Evolutionary conservation across 2,888 invertebrate species (phyloP), one percentile per base, ranked within the genome.

Genomic region (Plebejus argus): DNA sequence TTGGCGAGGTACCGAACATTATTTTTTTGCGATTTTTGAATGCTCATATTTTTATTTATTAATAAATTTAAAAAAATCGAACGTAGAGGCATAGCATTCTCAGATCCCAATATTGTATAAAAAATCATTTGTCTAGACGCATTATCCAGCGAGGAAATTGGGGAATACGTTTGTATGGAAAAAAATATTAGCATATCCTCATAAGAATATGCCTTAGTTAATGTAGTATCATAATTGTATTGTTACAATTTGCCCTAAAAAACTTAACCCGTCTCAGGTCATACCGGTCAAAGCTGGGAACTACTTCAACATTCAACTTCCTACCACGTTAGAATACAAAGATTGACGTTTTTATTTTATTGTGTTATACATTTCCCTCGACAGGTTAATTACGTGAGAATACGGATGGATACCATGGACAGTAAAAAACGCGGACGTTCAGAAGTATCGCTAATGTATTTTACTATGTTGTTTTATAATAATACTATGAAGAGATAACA

Each of bases 311-410:
- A 45, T 23, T 20, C 20, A n/a, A 45, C 72, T 74, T 74, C 74
- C 74, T 23, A 74, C 28, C 5, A 20, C 10, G n/a, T 49, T 72
- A 15, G 53, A 74, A 74, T 74, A 53, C 53, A 74, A 74, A 74
- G 74, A 74, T 23, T 53, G 49, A 74, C 28, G 77, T 77, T 77
- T 77, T 77, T 77, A 49, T 72, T 77, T 76, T 58, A 77, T 71
- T 77, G 71, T 58, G 45, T 77, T 77, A 76, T 70, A 77, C 76
- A 77, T 77, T 77, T 77, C 77, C 72, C 58, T 71, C 56, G 5
- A 18, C 71, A 58, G 45, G 72, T 72, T 72, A 77, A 77, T 71
- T 66, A 77, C 77, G 77, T 77, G 77, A 58, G 77, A 77, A 77
- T 77, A 39, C 77, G 72, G 49, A 72, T 61, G 61, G 23, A 20